Conservation (phyloP, 2,797 vertebrate genomes). For the Pangasius mekongensis region DNA sequence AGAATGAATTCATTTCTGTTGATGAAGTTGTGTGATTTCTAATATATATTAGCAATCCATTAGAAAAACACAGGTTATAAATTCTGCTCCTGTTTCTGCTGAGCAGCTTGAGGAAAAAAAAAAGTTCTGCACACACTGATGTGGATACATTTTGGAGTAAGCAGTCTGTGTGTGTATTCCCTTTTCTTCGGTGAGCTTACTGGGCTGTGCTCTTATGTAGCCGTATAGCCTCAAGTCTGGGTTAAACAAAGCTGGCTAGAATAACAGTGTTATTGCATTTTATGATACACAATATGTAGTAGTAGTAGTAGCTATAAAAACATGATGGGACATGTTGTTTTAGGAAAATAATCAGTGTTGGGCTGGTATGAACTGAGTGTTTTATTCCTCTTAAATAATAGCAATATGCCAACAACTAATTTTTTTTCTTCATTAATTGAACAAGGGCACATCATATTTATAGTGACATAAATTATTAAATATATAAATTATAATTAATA, state of each 20-base stretch:
- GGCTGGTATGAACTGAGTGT: not conserved
- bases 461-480: not conserved
- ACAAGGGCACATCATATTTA: not conserved
- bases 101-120: no score
- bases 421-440: not conserved
- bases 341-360: no score
- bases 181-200: not conserved
- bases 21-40: not conserved
- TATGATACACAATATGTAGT: not conserved
- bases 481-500: no score
- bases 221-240: not conserved
- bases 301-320: not conserved
- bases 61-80: not conserved
- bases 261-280: not conserved
- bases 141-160: not conserved
- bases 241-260: not conserved
- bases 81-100: no score
- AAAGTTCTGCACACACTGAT: not conserved
- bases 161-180: not conserved
- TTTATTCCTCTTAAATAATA: not conserved
- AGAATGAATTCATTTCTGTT: not conserved
- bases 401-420: no score
- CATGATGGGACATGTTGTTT: not conserved
- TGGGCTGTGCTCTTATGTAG: not conserved
- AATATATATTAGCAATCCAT: not conserved